A percentile compares a stretch with the other conserved stretches of the same genome.
Evolutionary conservation across 2,113 vertebrate species (phyloP).

Genomic region (Peromyscus polionotus): DNA sequence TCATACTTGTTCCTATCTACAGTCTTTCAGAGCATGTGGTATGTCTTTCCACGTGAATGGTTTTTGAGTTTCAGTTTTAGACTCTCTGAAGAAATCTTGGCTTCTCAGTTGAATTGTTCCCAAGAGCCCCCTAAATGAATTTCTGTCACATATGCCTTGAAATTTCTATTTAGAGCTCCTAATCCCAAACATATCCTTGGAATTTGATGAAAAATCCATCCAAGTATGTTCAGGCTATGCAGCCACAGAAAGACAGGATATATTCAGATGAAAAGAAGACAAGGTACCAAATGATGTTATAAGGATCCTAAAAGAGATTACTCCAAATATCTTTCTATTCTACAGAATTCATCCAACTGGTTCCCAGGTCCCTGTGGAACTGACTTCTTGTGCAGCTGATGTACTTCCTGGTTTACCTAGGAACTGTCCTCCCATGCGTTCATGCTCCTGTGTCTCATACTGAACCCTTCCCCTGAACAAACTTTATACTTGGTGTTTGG

Average conservation of each 20-base stretch:
- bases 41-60: not conserved
- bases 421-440: not conserved
- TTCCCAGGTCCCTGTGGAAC: not conserved
- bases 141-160: constrained; percentile 58
- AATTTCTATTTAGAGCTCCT: constrained; percentile 35
- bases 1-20: not conserved
- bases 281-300: not conserved
- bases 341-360: not conserved
- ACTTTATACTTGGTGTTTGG: not conserved
- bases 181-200: constrained; percentile 42
- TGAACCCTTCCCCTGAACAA: not conserved
- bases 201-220: constrained; percentile 16
- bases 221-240: not conserved
- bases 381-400: not conserved
- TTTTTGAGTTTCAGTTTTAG: constrained; percentile 32
- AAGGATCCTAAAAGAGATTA: not conserved
- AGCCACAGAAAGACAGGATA: not conserved
- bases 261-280: not conserved
- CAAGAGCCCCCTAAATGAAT: not conserved
- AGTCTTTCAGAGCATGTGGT: not conserved
- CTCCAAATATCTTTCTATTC: not conserved
- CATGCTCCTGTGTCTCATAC: not conserved
- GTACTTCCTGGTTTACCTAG: not conserved
- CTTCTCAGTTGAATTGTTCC: constrained; percentile 30
- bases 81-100: constrained; percentile 1